These are phyloP conservation scores for Philypnodon macrostomus DNA, from an alignment of 2,797 vertebrate species.

Conservation along the genomic window DNA sequence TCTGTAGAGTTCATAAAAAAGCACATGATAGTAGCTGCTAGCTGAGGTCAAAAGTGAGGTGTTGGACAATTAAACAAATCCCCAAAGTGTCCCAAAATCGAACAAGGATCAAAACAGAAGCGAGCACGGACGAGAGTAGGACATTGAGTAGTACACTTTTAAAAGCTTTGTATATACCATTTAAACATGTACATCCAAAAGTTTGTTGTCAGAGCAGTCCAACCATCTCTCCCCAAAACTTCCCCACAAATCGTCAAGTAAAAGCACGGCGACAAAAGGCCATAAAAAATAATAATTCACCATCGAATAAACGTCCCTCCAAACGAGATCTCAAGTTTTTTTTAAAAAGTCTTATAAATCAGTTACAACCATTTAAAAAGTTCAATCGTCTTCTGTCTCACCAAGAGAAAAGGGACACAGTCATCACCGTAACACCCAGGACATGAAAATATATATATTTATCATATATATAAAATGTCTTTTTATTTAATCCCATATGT, in stretches of 20 bases:
- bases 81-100: constrained; percentile 34
- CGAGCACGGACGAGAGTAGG: constrained; percentile 70
- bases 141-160: constrained; percentile 71
- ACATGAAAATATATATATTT: constrained; percentile 83
- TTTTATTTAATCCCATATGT: constrained; percentile 87
- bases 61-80: constrained; percentile 48
- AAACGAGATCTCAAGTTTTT: constrained; percentile 28
- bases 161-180: constrained; percentile 50
- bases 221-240: constrained; percentile 28
- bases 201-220: constrained; percentile 46
- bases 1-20: constrained; percentile 40
- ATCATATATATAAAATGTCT: constrained; percentile 82
- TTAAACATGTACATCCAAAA: constrained; percentile 77
- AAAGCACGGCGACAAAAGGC: constrained; percentile 62
- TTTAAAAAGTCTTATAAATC: constrained; percentile 65
- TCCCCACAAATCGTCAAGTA: constrained; percentile 33
- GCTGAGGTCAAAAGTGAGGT: constrained; percentile 59
- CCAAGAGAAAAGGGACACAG: constrained; percentile 80
- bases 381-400: constrained; percentile 57
- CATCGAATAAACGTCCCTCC: constrained; percentile 31
- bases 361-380: constrained; percentile 51
- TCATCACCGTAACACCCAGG: constrained; percentile 81
- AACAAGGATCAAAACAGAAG: constrained; percentile 56
- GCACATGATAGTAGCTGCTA: constrained; percentile 48
- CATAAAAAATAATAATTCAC: constrained; percentile 31